Evolutionary conservation across 1,140 invertebrate species (phyloP).

Genomic region (Bombus polaris): DNA sequence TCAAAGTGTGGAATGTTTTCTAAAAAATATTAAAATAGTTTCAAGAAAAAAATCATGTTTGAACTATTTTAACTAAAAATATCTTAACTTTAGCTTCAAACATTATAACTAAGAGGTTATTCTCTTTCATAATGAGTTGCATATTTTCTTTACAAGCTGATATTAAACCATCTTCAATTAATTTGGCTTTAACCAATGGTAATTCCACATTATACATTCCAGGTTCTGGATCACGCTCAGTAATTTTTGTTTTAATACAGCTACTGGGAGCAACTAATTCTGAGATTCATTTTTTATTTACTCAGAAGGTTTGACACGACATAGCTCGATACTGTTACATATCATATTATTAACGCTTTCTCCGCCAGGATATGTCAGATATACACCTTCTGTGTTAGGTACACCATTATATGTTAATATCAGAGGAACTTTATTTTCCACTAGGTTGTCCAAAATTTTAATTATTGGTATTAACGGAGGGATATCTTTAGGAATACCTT

Average conservation of each 20-base stretch:
- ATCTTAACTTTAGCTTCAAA: neutral
- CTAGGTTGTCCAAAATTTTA: conserved; percentile 64
- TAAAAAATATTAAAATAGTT: too few species aligned
- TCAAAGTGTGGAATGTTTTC: too few species aligned
- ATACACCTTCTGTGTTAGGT: conserved; percentile 66
- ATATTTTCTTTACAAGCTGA: too few species aligned
- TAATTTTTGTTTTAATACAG: too few species aligned
- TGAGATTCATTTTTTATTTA: conserved; percentile 38
- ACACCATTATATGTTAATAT: conserved; percentile 63
- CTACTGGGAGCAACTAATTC: conserved; percentile 31
- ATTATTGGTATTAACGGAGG: conserved; percentile 62
- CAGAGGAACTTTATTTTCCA: conserved; percentile 59
- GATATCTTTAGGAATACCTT: conserved; percentile 66
- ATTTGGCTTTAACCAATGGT: too few species aligned
- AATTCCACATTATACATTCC: too few species aligned
- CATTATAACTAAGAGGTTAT: neutral
- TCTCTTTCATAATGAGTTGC: too few species aligned
- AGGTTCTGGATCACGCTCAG: too few species aligned
- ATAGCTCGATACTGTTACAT: neutral
- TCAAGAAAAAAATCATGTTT: too few species aligned
- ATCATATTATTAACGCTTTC: conserved; percentile 22
- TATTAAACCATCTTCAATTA: too few species aligned
- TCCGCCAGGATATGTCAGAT: conserved; percentile 55
- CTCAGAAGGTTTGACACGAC: too few species aligned
- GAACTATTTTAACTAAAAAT: too few species aligned